Conservation (phyloP, 2,888 invertebrate species). For the Lycophotia porphyrea region DNA sequence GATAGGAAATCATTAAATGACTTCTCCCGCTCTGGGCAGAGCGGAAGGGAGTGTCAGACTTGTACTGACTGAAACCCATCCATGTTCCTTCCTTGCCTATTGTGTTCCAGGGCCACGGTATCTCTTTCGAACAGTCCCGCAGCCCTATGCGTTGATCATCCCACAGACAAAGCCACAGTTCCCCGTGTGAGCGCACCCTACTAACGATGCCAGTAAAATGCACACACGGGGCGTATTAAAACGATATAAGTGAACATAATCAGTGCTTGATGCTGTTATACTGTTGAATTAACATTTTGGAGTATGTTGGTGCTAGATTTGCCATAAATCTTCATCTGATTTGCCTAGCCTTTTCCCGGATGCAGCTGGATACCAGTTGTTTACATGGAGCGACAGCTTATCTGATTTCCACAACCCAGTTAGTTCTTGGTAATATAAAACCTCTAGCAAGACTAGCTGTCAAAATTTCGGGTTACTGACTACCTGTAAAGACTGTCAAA, state of each 20-base stretch:
- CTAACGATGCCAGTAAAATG: constrained; percentile 22
- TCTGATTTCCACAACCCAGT: background rate
- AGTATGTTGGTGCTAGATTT: background rate
- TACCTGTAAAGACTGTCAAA: background rate
- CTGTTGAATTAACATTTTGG: background rate
- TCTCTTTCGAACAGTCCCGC: too few species aligned
- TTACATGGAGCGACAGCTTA: background rate
- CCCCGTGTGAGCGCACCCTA: background rate
- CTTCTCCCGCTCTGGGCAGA: too few species aligned
- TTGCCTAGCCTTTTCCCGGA: background rate
- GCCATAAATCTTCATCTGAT: background rate
- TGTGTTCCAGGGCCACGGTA: too few species aligned
- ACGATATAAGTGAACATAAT: constrained; percentile 48
- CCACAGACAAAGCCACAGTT: background rate
- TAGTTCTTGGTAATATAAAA: background rate
- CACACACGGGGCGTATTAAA: constrained; percentile 32
- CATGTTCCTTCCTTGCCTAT: too few species aligned
- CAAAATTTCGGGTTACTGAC: background rate
- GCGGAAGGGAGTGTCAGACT: too few species aligned
- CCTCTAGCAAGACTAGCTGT: background rate
- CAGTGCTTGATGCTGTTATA: constrained; percentile 22
- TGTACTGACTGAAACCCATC: too few species aligned
- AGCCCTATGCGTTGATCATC: background rate
- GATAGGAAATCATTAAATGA: too few species aligned
- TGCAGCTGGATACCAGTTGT: background rate